Evolutionary conservation across 2,888 invertebrate genomes (phyloP), one percentile per base, ranked within the genome.

Genomic region (Dryobota labecula): DNA sequence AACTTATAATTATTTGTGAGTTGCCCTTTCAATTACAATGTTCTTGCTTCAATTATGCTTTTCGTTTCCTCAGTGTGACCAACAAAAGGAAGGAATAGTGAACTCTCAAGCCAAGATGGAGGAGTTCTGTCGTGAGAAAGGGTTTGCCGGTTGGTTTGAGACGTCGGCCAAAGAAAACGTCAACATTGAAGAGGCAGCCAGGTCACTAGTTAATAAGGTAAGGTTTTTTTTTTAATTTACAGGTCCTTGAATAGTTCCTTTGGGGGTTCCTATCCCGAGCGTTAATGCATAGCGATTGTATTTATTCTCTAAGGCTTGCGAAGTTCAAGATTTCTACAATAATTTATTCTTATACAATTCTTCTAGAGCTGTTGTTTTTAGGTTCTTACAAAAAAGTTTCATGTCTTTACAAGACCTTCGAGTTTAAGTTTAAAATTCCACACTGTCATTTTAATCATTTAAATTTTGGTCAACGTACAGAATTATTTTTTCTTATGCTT

Each of bases 91-190:
- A 93, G 98, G 98, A 9, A 96, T 98, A 76, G 97, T 98, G n/a
- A 98, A 98, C 90, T 97, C 97, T 76, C 96, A 97, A 6, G 94
- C 97, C 18, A 98, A 98, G 93, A 98, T 99, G 98, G 99, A 99
- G 86, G 98, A 99, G 87, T 99, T 98, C 92, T 99, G 99, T 89
- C 97, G 97, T 87, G 98, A 99, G 89, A 98, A 99, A 88, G 98
- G 98, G 0, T 99, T 99, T 92, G 97, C 98, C 20, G 98, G 98
- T 24, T 99, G 99, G 99, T 99, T 98, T 92, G 98, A 99, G 95
- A 99, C 99, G 0, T 99, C 99, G 0, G 99, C 99, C 57, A 99
- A 99, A 93, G 99, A 99, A 90, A 99, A 99, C 90, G 97, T 99
- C 69, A 99, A 99, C 92, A 99, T 99, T 67, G 99, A 99, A 92